These are phyloP conservation scores for Hycleus phaleratus DNA, from an alignment of 1,140 invertebrate species.

Conservation along the genomic window DNA sequence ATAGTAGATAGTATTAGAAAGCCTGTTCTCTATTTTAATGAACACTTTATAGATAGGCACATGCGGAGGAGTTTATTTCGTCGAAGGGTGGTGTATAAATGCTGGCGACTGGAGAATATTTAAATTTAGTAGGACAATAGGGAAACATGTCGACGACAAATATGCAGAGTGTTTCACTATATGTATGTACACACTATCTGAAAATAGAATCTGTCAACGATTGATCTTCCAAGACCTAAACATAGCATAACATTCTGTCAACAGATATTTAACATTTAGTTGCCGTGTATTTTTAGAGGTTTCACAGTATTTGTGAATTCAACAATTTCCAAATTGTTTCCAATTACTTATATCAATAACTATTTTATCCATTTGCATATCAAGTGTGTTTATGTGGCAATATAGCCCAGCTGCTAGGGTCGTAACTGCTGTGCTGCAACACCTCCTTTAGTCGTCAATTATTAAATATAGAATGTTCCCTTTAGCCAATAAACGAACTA, in stretches of 20 bases:
- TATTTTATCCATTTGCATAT: conserved; percentile 23
- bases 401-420: conserved; percentile 25
- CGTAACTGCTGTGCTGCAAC: conserved; percentile 27
- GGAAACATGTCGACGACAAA: conserved; percentile 1
- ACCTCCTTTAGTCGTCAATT: conserved; percentile 27
- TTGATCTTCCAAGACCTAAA: conserved; percentile 15
- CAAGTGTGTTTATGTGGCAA: conserved; percentile 27
- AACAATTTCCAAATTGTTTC: not conserved
- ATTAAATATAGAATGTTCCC: conserved; percentile 25
- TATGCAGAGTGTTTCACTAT: conserved; percentile 18
- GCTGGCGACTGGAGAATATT: not conserved
- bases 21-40: no score
- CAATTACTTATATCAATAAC: conserved; percentile 5
- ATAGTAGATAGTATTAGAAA: not conserved
- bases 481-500: conserved; percentile 19
- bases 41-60: no score
- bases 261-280: conserved; percentile 11
- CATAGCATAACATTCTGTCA: conserved; percentile 12
- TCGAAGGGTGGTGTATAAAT: no score
- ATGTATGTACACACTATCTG: conserved; percentile 5
- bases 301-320: no score
- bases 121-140: no score
- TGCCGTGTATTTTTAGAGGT: conserved; percentile 3
- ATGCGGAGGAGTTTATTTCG: no score
- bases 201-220: conserved; percentile 19